Evolutionary conservation across 2,888 invertebrate genomes (phyloP).

Genomic region (Spialia ferax): DNA sequence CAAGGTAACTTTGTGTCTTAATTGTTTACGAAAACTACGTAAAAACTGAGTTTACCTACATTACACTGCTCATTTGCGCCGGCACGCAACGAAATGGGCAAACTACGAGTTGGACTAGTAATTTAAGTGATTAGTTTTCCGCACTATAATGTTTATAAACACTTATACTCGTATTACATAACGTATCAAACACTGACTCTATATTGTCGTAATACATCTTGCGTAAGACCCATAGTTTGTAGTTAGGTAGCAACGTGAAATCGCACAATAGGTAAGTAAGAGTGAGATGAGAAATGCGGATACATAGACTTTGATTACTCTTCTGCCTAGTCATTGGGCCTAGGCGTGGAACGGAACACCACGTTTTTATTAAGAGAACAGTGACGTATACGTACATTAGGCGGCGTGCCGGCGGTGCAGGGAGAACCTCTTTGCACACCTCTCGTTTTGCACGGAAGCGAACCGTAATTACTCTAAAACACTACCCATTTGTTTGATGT

Average conservation of each 20-base stretch:
- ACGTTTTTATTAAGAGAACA: conserved; percentile 49
- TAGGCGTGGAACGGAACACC: conserved; percentile 47
- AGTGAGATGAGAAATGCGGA: conserved; percentile 34
- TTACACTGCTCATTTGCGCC: conserved; percentile 68
- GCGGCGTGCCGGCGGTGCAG: conserved; percentile 55
- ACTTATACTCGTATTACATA: not conserved
- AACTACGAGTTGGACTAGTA: conserved; percentile 53
- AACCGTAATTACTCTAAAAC: conserved; percentile 86
- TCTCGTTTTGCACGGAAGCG: conserved; percentile 82
- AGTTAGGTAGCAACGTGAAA: not conserved
- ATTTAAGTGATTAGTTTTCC: conserved; percentile 73
- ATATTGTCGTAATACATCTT: not conserved
- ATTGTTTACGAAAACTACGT: conserved; percentile 61
- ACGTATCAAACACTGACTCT: not conserved
- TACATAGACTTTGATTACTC: conserved; percentile 44
- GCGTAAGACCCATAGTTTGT: not conserved
- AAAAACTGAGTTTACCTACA: conserved; percentile 58
- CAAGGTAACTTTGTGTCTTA: conserved; percentile 57
- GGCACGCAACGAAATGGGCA: conserved; percentile 69
- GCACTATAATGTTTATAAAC: conserved; percentile 49
- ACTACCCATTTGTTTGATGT: conserved; percentile 87
- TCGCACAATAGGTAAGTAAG: conserved; percentile 29
- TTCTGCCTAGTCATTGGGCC: conserved; percentile 48
- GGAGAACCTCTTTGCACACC: conserved; percentile 67
- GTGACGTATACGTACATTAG: conserved; percentile 66